phyloP scores from a whole-genome alignment of 2,888 invertebrate species.

The Drosophila neutralis region DNA sequence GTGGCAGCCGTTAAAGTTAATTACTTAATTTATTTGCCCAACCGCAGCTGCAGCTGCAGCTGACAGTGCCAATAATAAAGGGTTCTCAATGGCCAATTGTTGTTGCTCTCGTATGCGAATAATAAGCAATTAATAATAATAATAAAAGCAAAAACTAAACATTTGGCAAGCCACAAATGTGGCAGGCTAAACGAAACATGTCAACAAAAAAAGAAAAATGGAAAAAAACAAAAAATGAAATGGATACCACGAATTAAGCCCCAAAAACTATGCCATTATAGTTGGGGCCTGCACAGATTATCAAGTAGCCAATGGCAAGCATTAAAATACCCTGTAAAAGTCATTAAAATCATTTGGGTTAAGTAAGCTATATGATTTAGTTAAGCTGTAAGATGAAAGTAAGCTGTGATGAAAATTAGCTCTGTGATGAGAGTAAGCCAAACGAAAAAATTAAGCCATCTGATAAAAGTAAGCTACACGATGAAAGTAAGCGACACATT shows the following conservation, averaged over 20 bases:
- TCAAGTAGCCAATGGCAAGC: background rate
- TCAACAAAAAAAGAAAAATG: background rate
- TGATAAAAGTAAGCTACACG: background rate
- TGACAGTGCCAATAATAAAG: constrained; percentile 44
- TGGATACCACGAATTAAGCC: constrained; percentile 13
- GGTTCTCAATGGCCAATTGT: constrained; percentile 23
- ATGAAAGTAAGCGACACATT: background rate
- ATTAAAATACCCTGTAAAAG: background rate
- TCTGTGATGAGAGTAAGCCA: background rate
- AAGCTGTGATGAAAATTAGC: background rate
- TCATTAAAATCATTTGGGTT: background rate
- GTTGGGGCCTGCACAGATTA: background rate
- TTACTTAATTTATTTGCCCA: constrained; percentile 66
- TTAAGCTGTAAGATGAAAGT: background rate
- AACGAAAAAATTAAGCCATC: background rate
- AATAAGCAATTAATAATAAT: constrained; percentile 68
- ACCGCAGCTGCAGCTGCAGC: constrained; percentile 52
- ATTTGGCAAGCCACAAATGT: constrained; percentile 47
- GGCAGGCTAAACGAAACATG: constrained; percentile 42
- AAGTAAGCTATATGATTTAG: background rate
- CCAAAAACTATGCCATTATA: background rate
- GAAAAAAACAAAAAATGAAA: background rate
- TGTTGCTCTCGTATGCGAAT: constrained; percentile 49
- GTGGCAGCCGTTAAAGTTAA: constrained; percentile 59
- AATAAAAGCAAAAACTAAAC: constrained; percentile 43